Evolutionary conservation across 2,113 vertebrate genomes (phyloP).

Genomic region (Calypte anna): DNA sequence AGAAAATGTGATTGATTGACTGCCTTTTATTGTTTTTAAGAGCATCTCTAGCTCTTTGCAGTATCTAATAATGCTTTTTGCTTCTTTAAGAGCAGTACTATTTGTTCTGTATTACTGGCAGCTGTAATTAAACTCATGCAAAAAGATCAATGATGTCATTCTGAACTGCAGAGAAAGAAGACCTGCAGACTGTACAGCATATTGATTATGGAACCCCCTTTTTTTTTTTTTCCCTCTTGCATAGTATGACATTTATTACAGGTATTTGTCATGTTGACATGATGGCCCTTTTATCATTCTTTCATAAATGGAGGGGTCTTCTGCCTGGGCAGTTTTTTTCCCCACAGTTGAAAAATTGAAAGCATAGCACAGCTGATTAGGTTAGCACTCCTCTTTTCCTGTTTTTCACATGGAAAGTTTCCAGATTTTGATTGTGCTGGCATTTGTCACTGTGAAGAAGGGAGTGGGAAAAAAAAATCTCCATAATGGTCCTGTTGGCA

Average conservation of each 20-base stretch:
- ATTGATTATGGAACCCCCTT: background rate
- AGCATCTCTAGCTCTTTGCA: conserved; percentile 19
- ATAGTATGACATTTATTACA: background rate
- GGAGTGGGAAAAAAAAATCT: background rate
- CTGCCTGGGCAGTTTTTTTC: background rate
- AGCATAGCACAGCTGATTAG: background rate
- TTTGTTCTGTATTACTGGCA: conserved; percentile 20
- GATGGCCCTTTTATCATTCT: background rate
- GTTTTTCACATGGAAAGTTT: conserved; percentile 13
- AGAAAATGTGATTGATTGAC: conserved; percentile 19
- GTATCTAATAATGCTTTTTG: conserved; percentile 25
- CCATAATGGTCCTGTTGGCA: conserved; percentile 5
- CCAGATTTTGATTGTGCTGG: background rate
- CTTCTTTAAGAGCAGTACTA: conserved; percentile 27
- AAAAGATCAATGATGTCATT: conserved; percentile 11
- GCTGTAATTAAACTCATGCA: conserved; percentile 21
- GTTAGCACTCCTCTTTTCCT: background rate
- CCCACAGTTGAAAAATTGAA: background rate
- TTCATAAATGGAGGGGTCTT: background rate
- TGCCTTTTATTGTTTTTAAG: conserved; percentile 45
- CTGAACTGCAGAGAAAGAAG: background rate
- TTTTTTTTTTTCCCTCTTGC: background rate
- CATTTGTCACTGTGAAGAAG: background rate
- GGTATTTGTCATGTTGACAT: background rate
- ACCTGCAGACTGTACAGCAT: background rate